Evolutionary conservation across 2,113 vertebrate species (phyloP).

Genomic region (Eretmochelys imbricata): DNA sequence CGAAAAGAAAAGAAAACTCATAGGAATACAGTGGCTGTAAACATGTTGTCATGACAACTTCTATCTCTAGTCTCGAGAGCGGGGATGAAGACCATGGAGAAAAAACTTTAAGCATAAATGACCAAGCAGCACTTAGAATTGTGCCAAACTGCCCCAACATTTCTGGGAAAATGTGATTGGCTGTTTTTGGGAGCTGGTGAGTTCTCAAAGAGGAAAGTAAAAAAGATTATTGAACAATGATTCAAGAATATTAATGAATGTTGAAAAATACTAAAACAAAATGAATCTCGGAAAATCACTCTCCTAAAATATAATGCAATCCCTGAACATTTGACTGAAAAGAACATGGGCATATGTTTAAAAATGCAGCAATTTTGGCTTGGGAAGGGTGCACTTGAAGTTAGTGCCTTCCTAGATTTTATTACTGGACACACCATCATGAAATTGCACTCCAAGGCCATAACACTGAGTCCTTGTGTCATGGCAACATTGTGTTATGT

Average conservation of each 20-base stretch:
- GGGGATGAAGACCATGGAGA: background rate
- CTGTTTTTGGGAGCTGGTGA: background rate
- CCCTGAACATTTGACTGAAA: background rate
- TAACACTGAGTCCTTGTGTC: background rate
- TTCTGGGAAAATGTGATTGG: background rate
- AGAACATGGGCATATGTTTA: background rate
- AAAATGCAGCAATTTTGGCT: background rate
- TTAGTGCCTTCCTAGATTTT: background rate
- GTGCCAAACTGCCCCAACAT: background rate
- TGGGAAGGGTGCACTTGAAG: background rate
- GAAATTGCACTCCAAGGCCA: background rate
- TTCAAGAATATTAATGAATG: background rate
- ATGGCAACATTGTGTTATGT: background rate
- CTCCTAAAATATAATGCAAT: background rate
- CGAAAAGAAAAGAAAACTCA: conserved; percentile 38
- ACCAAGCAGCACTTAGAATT: background rate
- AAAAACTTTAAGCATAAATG: background rate
- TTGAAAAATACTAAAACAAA: background rate
- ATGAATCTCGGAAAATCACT: background rate
- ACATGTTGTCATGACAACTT: conserved; percentile 72
- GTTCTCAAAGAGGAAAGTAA: background rate
- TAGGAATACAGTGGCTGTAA: background rate
- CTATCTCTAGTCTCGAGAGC: conserved; percentile 1
- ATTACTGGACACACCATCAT: background rate
- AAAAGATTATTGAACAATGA: background rate